These are phyloP conservation scores for Alouatta palliata DNA, from an alignment of 2,113 vertebrate species.

Conservation along the genomic window DNA sequence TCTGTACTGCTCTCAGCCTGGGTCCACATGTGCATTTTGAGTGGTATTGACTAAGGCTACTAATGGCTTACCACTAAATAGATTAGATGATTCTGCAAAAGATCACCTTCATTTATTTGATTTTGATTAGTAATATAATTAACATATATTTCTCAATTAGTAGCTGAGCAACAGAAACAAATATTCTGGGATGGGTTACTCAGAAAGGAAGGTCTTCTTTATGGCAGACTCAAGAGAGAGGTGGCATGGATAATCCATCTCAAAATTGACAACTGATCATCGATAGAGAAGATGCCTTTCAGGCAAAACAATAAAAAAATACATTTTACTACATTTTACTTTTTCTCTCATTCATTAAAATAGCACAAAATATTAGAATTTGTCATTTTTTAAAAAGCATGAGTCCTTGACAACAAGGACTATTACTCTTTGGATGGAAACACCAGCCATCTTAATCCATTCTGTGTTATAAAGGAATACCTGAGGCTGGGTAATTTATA, in stretches of 20 bases:
- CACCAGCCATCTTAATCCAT: neutral
- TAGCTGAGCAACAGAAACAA: neutral
- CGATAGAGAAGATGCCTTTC: neutral
- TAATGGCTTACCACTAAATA: neutral
- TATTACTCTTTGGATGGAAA: neutral
- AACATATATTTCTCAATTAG: constrained; percentile 4
- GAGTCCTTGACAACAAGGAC: neutral
- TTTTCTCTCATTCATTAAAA: neutral
- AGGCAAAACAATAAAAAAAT: neutral
- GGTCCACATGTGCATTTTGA: neutral
- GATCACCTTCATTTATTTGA: neutral
- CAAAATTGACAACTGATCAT: neutral
- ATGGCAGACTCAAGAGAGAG: neutral
- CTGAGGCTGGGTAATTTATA: neutral
- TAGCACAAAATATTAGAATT: neutral
- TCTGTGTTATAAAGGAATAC: neutral
- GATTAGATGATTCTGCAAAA: neutral
- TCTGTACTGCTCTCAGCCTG: neutral
- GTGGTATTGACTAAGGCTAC: neutral
- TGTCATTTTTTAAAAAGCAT: neutral
- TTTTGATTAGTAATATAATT: neutral
- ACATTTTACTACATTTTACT: neutral
- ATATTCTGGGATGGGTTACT: neutral
- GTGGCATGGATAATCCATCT: neutral
- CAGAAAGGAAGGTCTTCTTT: neutral